phyloP scores from a whole-genome alignment of 2,888 invertebrate species.

The Callyntrura guangdongensis region DNA sequence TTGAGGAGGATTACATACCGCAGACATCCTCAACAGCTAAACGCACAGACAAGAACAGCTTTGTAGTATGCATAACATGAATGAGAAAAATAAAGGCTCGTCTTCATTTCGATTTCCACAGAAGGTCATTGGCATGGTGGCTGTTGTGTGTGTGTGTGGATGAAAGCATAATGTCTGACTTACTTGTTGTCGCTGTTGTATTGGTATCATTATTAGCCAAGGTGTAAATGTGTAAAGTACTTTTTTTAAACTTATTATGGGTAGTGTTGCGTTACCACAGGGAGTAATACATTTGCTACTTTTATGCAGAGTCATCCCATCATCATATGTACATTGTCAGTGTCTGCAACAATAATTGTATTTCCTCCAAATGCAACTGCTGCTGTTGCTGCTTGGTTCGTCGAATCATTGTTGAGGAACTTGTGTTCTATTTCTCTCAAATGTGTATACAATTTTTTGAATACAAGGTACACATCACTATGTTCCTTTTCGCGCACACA shows the following conservation, averaged over 20 bases:
- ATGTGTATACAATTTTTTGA: background rate
- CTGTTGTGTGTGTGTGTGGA: no score
- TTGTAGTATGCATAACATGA: no score
- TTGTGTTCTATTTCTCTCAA: slow-evolving; percentile 5
- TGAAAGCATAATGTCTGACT: slow-evolving; percentile 62
- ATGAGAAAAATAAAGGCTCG: slow-evolving; percentile 62
- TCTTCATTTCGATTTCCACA: slow-evolving; percentile 84
- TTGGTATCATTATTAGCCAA: slow-evolving; percentile 2
- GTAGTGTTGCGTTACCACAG: slow-evolving; percentile 34
- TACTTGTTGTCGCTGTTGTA: slow-evolving; percentile 65
- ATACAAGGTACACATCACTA: background rate
- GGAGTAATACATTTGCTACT: slow-evolving; percentile 12
- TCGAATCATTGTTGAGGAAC: background rate
- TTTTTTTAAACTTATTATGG: slow-evolving; percentile 25
- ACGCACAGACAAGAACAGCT: slow-evolving; percentile 26
- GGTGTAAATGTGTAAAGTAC: slow-evolving; percentile 67
- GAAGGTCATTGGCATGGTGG: slow-evolving; percentile 84
- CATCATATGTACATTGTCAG: background rate
- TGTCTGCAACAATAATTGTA: slow-evolving; percentile 25
- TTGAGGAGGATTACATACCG: slow-evolving; percentile 4
- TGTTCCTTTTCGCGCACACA: no score
- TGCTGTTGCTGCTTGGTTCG: background rate
- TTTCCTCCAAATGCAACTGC: background rate
- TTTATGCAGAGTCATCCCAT: slow-evolving; percentile 39
- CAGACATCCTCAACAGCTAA: slow-evolving; percentile 27